Percentiles rank a stretch among this genome's conserved stretches.
phyloP scores from a whole-genome alignment of 2,113 vertebrate species.

The Hippocampus mohnikei region DNA sequence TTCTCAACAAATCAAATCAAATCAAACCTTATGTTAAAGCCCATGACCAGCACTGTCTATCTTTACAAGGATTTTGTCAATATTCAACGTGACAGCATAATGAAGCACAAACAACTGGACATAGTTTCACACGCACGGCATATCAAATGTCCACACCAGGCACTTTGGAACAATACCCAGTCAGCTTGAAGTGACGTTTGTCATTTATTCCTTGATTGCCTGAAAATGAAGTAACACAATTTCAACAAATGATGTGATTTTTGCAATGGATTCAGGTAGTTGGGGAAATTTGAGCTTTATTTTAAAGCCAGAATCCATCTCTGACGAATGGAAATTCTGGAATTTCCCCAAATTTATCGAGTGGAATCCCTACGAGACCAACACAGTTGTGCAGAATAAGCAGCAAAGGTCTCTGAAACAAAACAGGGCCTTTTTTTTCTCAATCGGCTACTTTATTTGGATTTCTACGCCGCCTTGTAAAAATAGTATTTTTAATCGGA shows the following conservation, averaged over 20 bases:
- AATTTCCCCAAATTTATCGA: not conserved
- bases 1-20: not conserved
- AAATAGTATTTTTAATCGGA: not conserved
- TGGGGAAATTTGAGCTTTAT: conserved; percentile 1
- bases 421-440: not conserved
- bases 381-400: not conserved
- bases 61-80: not conserved
- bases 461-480: not conserved
- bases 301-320: not conserved
- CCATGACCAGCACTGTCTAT: not conserved
- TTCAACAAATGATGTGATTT: not conserved
- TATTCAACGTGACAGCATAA: not conserved
- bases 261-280: not conserved
- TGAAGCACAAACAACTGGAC: not conserved
- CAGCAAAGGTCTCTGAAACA: not conserved
- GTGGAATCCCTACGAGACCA: not conserved
- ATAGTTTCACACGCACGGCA: not conserved
- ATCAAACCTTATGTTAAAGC: too few species aligned
- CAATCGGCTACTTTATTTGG: not conserved
- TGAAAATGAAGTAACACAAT: not conserved
- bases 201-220: not conserved
- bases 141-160: not conserved
- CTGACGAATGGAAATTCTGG: not conserved
- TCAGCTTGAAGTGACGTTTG: not conserved
- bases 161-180: not conserved